Evolutionary conservation across 2,113 vertebrate species (phyloP), one percentile per base, ranked within the genome.

Genomic region (Oryzias celebensis): DNA sequence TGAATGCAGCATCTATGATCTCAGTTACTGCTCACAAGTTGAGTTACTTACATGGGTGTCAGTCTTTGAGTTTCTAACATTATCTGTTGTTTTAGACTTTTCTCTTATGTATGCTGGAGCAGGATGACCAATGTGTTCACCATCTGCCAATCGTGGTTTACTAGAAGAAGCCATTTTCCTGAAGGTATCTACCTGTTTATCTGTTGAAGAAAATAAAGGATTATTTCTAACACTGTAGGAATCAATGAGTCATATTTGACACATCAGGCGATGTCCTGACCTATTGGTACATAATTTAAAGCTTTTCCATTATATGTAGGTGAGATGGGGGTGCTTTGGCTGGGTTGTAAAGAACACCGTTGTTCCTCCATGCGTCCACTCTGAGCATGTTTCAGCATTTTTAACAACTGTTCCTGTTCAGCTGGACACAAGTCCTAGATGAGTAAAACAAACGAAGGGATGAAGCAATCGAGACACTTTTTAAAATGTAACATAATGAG

Each of bases 321-420:
- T 5, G 82, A 65, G 20, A 53, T 44, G 41, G 75, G 62, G 44
- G 64, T 81, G 50, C 80, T 90, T 65, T 58, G 77, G 53, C 73
- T 83, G 12, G 79, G 80, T 8, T 78, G 77, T 52, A 96, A 83
- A 13, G 73, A 75, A 73, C 94, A 95, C 14, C 93, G 91, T 65
- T 95, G 94, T 13, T 94, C 93, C 1, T 95, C 93, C 88, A 95
- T 92, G 14, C 92, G 90, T 52, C 86, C 91, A 0, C 89, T 82
- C 78, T 95, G 94, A 36, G 91, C 81, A 15, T 92, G 90, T 72
- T 73, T 91, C 41, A 95, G 88, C 66, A 93, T 90, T 73, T 93
- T 85, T 58, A 94, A 82, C 80, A 95, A 93, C 4, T 89, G 77
- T 14, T 94, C 91, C 52, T 94, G 85, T 46, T 94, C 91, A 47